These are phyloP conservation scores for Cosmia pyralina DNA, from an alignment of 2,888 invertebrate genomes.

Conservation along the genomic window DNA sequence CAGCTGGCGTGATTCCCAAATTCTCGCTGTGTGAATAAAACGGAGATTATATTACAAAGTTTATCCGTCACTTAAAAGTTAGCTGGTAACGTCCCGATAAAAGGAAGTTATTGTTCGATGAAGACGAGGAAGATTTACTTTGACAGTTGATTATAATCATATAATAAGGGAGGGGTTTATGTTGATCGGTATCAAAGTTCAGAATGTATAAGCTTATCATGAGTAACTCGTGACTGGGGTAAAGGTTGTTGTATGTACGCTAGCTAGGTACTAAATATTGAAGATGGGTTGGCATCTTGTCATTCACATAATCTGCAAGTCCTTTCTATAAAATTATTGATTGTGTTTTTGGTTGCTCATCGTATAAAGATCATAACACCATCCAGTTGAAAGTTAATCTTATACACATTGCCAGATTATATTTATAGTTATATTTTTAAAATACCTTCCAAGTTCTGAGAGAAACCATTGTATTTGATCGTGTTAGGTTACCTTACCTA, in stretches of 20 bases:
- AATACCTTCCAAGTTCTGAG: slow-evolving; percentile 14
- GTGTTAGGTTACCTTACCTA: slow-evolving; percentile 48
- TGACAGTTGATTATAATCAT: slow-evolving; percentile 57
- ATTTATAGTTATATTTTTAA: slow-evolving; percentile 26
- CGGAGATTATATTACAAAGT: slow-evolving; percentile 66
- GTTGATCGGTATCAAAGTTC: slow-evolving; percentile 26
- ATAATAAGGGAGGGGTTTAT: slow-evolving; percentile 44
- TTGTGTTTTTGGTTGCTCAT: too few species aligned
- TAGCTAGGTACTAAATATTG: too few species aligned
- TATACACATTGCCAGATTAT: slow-evolving; percentile 1
- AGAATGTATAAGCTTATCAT: slow-evolving; percentile 34
- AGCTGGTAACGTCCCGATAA: slow-evolving; percentile 60
- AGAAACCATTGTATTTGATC: slow-evolving; percentile 31
- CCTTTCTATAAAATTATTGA: too few species aligned
- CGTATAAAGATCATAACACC: too few species aligned
- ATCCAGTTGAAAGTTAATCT: too few species aligned
- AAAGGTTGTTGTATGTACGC: not conserved
- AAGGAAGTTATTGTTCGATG: slow-evolving; percentile 62
- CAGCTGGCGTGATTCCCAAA: slow-evolving; percentile 60
- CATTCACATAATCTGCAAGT: too few species aligned
- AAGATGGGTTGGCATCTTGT: too few species aligned
- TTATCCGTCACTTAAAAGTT: slow-evolving; percentile 68
- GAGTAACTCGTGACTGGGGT: not conserved
- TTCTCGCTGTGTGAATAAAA: slow-evolving; percentile 62
- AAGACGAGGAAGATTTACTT: slow-evolving; percentile 57